Evolutionary conservation across 2,888 invertebrate species (phyloP).

Genomic region (Thumatha senex): DNA sequence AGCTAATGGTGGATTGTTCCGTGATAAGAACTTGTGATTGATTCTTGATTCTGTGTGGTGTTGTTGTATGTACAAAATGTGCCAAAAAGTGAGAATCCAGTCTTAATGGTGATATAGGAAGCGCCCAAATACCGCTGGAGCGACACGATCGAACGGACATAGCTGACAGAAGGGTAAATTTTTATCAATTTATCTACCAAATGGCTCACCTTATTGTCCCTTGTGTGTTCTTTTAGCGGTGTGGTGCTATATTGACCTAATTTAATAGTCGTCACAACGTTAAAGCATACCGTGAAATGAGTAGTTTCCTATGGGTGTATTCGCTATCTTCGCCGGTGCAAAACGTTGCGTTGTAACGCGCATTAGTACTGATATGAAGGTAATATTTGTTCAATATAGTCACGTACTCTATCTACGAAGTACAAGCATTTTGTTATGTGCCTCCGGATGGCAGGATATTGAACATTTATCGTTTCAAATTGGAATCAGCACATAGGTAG

Average conservation of each 20-base stretch:
- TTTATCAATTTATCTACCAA: conserved; percentile 50
- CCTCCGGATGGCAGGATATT: conserved; percentile 38
- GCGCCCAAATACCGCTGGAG: conserved; percentile 73
- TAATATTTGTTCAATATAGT: conserved; percentile 42
- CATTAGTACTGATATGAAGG: conserved; percentile 40
- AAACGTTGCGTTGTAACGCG: conserved; percentile 46
- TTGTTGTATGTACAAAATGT: conserved; percentile 76
- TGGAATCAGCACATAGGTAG: conserved; percentile 35
- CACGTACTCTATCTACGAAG: conserved; percentile 34
- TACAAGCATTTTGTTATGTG: conserved; percentile 18
- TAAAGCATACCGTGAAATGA: conserved; percentile 15
- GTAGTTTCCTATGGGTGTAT: conserved; percentile 45
- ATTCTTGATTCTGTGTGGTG: conserved; percentile 74
- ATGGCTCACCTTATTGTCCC: conserved; percentile 42
- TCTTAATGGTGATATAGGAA: conserved; percentile 79
- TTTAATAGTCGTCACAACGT: conserved; percentile 10
- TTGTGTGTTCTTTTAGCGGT: conserved; percentile 27
- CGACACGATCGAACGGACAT: conserved; percentile 72
- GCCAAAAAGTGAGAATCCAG: conserved; percentile 81
- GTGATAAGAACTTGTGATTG: conserved; percentile 74
- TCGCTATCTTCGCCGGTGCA: conserved; percentile 50
- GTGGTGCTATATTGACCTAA: conserved; percentile 12
- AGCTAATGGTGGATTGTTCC: conserved; percentile 76
- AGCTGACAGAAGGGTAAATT: conserved; percentile 81
- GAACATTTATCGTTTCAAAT: conserved; percentile 41